phyloP scores from a whole-genome alignment of 2,888 invertebrate species.

The Cephus pulcher region DNA sequence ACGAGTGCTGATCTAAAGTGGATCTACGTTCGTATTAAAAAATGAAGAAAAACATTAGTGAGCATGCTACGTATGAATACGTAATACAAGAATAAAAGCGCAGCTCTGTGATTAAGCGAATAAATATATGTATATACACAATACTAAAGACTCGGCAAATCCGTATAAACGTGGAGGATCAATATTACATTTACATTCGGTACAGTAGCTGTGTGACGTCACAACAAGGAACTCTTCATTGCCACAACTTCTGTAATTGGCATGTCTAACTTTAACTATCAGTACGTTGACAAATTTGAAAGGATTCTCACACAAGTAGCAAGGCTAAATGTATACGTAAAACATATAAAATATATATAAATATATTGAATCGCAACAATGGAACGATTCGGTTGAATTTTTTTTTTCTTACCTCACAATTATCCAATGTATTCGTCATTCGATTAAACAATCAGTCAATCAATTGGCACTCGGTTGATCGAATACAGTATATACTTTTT shows the following conservation, averaged over 20 bases:
- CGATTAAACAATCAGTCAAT: too few species aligned
- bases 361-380: not conserved
- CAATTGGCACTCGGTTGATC: not conserved
- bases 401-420: not conserved
- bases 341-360: not conserved
- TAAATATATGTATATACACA: not conserved
- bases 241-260: not conserved
- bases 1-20: not conserved
- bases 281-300: not conserved
- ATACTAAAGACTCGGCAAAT: not conserved
- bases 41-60: not conserved
- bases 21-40: not conserved
- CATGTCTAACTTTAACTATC: not conserved
- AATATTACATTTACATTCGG: not conserved
- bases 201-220: not conserved
- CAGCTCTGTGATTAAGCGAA: not conserved
- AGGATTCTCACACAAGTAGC: not conserved
- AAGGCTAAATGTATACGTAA: not conserved
- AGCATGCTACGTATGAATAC: not conserved
- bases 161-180: not conserved
- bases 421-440: not conserved
- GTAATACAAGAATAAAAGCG: not conserved
- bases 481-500: slow-evolving; percentile 44
- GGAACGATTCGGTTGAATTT: not conserved
- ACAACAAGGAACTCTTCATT: not conserved